A percentile compares a stretch with the other conserved stretches of the same genome.
phyloP scores from a whole-genome alignment of 2,113 vertebrate genomes.

The Colius striatus region DNA sequence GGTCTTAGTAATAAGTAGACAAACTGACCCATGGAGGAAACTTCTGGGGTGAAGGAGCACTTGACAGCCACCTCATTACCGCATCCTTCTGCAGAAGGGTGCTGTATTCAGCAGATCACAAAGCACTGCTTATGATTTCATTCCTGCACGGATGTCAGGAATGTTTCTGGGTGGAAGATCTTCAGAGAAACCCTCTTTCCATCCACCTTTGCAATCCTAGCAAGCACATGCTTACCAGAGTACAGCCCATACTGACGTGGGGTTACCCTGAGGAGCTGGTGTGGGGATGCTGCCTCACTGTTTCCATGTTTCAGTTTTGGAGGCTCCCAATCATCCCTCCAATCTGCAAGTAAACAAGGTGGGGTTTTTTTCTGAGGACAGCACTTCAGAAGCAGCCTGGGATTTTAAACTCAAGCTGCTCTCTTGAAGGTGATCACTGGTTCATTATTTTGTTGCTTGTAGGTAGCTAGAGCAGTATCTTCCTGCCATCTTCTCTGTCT shows the following conservation, averaged over 20 bases:
- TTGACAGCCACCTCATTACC: not conserved
- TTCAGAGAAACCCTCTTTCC: not conserved
- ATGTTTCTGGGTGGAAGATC: not conserved
- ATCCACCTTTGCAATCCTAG: not conserved
- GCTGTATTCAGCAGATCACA: not conserved
- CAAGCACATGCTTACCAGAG: not conserved
- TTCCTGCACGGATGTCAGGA: not conserved
- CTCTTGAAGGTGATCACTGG: not conserved
- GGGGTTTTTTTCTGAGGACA: not conserved
- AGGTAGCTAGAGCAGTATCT: not conserved
- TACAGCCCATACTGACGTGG: fast-evolving
- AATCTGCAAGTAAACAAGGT: not conserved
- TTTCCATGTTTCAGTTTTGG: not conserved
- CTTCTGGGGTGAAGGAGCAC: not conserved
- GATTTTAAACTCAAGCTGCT: not conserved
- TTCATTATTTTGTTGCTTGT: not conserved
- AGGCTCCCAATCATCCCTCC: not conserved
- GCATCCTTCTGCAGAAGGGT: not conserved
- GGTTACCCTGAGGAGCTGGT: not conserved
- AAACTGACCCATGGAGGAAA: not conserved
- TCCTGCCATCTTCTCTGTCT: not conserved
- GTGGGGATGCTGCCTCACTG: not conserved
- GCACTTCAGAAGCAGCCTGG: not conserved
- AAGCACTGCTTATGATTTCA: not conserved
- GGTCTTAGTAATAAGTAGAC: not conserved